phyloP scores from a whole-genome alignment of 2,888 invertebrate genomes.

The Xestia rhomboidea region DNA sequence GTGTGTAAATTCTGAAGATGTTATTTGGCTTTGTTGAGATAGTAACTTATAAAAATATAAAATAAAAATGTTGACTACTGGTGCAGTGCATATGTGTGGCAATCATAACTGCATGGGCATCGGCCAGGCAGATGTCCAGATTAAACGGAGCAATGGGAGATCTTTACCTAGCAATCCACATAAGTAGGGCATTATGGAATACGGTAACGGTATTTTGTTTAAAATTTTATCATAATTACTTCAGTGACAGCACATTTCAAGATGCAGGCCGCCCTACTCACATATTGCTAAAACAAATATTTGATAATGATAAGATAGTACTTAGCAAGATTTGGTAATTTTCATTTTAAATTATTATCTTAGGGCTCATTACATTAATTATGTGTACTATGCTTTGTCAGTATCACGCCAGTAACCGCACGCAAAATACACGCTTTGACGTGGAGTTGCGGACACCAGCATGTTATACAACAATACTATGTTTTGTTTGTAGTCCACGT shows the following conservation, averaged over 20 bases:
- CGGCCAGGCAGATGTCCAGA: neutral
- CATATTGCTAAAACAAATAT: constrained; percentile 31
- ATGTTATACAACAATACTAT: too few relatives aligned
- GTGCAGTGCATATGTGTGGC: neutral
- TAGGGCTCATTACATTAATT: neutral
- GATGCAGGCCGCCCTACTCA: neutral
- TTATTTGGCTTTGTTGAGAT: too few relatives aligned
- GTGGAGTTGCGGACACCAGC: too few relatives aligned
- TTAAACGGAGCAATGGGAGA: neutral
- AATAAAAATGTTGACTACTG: neutral
- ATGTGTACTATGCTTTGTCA: neutral
- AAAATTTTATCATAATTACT: neutral
- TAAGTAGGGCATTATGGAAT: neutral
- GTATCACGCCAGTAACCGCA: too few relatives aligned
- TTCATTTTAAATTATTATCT: constrained; percentile 6
- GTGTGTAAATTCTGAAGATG: neutral
- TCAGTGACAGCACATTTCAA: neutral
- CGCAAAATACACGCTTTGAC: too few relatives aligned
- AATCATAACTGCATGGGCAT: neutral
- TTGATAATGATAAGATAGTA: constrained; percentile 50
- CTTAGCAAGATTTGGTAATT: constrained; percentile 26
- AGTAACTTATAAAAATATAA: neutral
- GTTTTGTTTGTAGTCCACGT: too few relatives aligned
- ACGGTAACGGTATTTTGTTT: neutral
- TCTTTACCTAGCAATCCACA: neutral